These are phyloP conservation scores for Rhipidura dahli DNA, from an alignment of 2,113 vertebrate species.

Conservation along the genomic window DNA sequence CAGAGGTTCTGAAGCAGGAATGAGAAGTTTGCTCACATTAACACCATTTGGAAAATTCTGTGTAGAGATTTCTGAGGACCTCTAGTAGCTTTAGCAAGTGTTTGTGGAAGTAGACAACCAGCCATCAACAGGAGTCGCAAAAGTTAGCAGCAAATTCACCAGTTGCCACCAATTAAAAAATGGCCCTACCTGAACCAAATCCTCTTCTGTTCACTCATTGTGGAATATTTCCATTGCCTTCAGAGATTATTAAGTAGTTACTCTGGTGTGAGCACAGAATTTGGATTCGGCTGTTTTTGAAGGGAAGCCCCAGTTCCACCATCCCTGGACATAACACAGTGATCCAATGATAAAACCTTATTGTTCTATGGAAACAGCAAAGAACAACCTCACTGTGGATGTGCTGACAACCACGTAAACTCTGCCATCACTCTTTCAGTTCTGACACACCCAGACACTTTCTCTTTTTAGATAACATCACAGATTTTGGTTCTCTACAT, in stretches of 20 bases:
- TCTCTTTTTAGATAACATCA: not conserved
- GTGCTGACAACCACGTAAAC: fast-evolving
- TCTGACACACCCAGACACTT: not conserved
- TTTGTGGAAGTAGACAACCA: not conserved
- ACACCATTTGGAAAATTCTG: not conserved
- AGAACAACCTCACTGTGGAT: not conserved
- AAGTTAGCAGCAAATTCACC: not conserved
- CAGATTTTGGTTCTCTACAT: not conserved
- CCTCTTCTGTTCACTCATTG: not conserved
- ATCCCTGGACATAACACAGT: not conserved
- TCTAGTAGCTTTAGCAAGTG: not conserved
- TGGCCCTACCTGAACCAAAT: not conserved
- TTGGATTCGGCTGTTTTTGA: not conserved
- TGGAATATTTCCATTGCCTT: not conserved
- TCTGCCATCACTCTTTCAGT: not conserved
- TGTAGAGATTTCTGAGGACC: not conserved
- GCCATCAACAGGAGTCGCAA: fast-evolving
- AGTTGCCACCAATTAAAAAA: not conserved
- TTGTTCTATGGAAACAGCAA: not conserved
- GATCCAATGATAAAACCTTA: not conserved
- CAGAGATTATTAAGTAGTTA: not conserved
- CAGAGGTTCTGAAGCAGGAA: not conserved
- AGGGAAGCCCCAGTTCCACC: not conserved
- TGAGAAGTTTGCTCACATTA: not conserved
- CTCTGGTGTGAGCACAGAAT: not conserved